Base-by-base conservation (phyloP, 2,797 vertebrate genomes). In the Coregonus suidteri region DNA sequence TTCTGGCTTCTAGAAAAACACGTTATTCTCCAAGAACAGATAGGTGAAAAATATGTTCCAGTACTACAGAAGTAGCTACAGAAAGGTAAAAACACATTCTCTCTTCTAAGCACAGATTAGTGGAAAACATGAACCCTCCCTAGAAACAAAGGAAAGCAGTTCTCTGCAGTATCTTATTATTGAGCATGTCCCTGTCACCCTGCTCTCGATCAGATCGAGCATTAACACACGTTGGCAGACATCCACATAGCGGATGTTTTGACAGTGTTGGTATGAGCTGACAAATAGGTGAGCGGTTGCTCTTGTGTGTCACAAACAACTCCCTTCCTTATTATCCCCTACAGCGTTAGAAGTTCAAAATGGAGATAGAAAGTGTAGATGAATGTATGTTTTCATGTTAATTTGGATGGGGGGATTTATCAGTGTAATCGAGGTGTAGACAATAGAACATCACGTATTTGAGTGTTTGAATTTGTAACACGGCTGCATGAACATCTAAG, bases 221-320 rank as follows among this genome's bases (percentile, higher is more conserved):
- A 7, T 34, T 30, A 15, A 34, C 77, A 85, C 72, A 75, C 81
- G 80, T 79, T 37, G 35, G 35, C 35, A 37, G 35, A 37, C 35
- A 37, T 37, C 35, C 35, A 37, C 18, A n/a, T 18, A 59, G 6
- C 7, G 56, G 7, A n/a, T n/a, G 14, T n/a, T n/a, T 20, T 59
- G 56, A 6, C 56, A 20, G 65, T 67, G 65, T 34, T 30, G 25
- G 65, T 66, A 3, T 18, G 72, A 53, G 72, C 53, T 47, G 52
- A 53, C 31, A 31, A 56, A 53, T 59, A 15, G 25, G 13, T 73
- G 71, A 52, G 34, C 51, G 37, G 65, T 18, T 67, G 9, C 16
- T 37, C 18, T 30, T 69, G 30, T 54, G 74, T 54, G 41, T 76
- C 41, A n/a, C 56, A 59, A 59, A 59, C 56, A 59, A 59, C 56